Evolutionary conservation across 2,888 invertebrate species (phyloP).

Genomic region (Anoncus sp.): DNA sequence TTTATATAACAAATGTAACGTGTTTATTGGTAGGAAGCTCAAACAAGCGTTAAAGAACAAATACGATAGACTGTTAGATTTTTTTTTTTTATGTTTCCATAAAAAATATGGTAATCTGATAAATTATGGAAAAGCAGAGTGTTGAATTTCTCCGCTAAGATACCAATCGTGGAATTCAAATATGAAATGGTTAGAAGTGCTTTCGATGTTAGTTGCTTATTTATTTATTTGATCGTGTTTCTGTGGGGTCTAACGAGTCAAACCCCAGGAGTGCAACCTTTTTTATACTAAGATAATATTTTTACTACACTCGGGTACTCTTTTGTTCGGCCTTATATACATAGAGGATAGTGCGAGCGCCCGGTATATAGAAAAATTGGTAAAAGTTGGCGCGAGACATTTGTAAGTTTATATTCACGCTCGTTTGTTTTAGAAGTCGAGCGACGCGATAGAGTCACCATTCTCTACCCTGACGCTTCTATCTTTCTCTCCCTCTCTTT

Average conservation of each 20-base stretch:
- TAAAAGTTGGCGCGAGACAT: slow-evolving; percentile 31
- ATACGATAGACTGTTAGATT: no score
- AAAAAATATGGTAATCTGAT: background rate
- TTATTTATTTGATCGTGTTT: slow-evolving; percentile 28
- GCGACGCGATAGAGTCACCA: slow-evolving; percentile 43
- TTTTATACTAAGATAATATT: slow-evolving; percentile 34
- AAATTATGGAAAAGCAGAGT: background rate
- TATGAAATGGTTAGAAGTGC: slow-evolving; percentile 4
- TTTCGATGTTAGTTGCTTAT: slow-evolving; percentile 7
- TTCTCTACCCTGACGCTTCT: slow-evolving; percentile 45
- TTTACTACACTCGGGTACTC: slow-evolving; percentile 32
- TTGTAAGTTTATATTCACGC: slow-evolving; percentile 37
- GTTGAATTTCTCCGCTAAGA: background rate
- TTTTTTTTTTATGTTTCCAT: no score
- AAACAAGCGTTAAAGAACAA: no score
- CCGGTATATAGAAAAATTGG: background rate
- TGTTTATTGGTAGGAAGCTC: no score
- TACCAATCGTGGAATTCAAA: background rate
- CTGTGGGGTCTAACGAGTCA: slow-evolving; percentile 40
- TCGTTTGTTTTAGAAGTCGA: slow-evolving; percentile 47
- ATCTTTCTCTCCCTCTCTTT: slow-evolving; percentile 23
- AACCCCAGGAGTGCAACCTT: background rate
- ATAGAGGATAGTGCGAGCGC: slow-evolving; percentile 11
- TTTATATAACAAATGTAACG: no score
- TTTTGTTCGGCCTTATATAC: slow-evolving; percentile 6